phyloP scores from a whole-genome alignment of 2,888 invertebrate species.

The Andrena fulva region DNA sequence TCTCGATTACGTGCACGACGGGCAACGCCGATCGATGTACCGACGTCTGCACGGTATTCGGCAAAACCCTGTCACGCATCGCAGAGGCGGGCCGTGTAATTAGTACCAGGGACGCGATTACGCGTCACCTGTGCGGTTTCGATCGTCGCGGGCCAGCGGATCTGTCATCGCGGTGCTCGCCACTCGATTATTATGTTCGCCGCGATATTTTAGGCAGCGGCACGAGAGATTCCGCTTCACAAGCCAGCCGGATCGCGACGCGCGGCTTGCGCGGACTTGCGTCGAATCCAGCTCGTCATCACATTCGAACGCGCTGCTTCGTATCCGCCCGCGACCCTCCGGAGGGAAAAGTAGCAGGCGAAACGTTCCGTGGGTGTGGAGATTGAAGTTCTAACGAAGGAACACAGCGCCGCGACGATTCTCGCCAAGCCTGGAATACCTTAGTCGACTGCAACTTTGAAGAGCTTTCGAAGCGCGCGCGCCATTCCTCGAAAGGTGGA shows the following conservation, averaged over 20 bases:
- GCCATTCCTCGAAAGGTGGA: background rate
- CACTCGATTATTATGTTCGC: conserved; percentile 61
- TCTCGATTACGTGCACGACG: conserved; percentile 40
- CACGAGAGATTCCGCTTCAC: conserved; percentile 27
- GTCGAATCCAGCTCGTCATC: conserved; percentile 15
- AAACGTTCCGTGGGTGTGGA: conserved; percentile 21
- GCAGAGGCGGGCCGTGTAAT: conserved; percentile 62
- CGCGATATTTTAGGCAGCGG: background rate
- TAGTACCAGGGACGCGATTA: conserved; percentile 64
- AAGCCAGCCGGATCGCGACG: background rate
- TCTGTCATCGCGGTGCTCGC: conserved; percentile 53
- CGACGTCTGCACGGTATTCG: conserved; percentile 55
- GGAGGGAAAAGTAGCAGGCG: conserved; percentile 6
- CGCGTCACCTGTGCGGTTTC: conserved; percentile 55
- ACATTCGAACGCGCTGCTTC: background rate
- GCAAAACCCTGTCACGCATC: conserved; percentile 51
- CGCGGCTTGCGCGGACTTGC: conserved; percentile 1
- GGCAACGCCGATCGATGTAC: conserved; percentile 46
- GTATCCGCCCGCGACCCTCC: conserved; percentile 2
- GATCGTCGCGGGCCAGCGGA: conserved; percentile 53
- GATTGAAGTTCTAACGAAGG: conserved; percentile 57
- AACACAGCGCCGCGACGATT: conserved; percentile 47
- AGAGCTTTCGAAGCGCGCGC: conserved; percentile 43
- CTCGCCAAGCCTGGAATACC: conserved; percentile 55
- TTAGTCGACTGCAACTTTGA: conserved; percentile 51